Conservation (phyloP, 2,888 invertebrate genomes). For the Archaeoteleia sp. region DNA sequence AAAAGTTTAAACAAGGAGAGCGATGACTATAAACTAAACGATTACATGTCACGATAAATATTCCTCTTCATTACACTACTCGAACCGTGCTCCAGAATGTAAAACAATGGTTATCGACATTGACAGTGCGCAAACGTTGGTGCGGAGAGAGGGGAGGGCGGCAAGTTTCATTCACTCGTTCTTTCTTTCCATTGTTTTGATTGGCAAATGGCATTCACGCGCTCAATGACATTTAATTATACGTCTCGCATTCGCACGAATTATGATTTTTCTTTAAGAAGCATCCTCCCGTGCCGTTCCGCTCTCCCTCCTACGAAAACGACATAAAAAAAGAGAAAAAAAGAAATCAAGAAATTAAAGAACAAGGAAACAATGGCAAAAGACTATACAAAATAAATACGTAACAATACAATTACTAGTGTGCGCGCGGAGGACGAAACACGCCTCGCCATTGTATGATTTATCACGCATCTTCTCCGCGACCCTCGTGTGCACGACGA, state of each 20-base stretch:
- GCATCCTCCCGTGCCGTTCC: conserved; percentile 16
- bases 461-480: conserved; percentile 1
- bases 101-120: conserved; percentile 42
- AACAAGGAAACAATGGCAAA: conserved; percentile 48
- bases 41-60: conserved; percentile 66
- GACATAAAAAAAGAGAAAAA: conserved; percentile 13
- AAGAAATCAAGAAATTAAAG: conserved; percentile 6
- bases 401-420: conserved; percentile 48
- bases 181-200: conserved; percentile 34
- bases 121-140: conserved; percentile 21
- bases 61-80: conserved; percentile 41
- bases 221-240: conserved; percentile 22
- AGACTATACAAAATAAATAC: conserved; percentile 70
- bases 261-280: conserved; percentile 21
- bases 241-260: conserved; percentile 36
- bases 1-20: conserved; percentile 42
- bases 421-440: conserved; percentile 15
- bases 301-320: conserved; percentile 30
- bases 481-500: conserved; percentile 13
- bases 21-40: conserved; percentile 66
- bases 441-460: conserved; percentile 2
- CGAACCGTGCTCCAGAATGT: conserved; percentile 33
- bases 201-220: conserved; percentile 40
- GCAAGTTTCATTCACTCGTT: conserved; percentile 30
- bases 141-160: conserved; percentile 43